Conservation (phyloP, 2,888 invertebrate species). For the Julus scandinavius region DNA sequence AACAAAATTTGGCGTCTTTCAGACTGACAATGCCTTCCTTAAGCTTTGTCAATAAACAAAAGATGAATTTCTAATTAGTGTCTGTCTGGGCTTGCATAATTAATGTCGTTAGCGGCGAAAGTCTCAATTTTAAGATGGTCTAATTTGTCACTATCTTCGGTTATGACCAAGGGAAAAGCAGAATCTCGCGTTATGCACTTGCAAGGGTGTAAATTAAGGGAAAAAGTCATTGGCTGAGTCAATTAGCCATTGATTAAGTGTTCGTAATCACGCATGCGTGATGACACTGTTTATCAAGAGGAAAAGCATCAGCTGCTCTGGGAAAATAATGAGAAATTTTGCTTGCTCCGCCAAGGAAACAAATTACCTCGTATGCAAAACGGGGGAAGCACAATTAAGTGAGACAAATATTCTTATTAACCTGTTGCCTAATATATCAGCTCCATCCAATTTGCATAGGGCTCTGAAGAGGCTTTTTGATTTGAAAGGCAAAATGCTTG, state of each 20-base stretch:
- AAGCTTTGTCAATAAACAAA: conserved; percentile 8
- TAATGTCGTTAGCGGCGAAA: neutral
- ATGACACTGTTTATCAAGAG: neutral
- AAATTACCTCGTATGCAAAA: neutral
- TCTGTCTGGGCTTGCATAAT: neutral
- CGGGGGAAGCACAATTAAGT: neutral
- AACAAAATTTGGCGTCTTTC: neutral
- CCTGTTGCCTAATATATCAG: conserved; percentile 1
- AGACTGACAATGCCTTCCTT: neutral
- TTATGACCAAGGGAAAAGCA: neutral
- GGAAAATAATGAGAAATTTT: neutral
- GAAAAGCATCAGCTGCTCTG: neutral
- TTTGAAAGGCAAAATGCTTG: neutral
- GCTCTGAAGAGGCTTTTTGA: neutral
- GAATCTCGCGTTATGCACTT: too few species aligned
- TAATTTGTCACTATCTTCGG: neutral
- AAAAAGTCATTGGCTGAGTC: neutral
- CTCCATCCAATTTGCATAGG: neutral
- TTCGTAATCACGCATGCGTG: neutral
- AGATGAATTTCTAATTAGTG: conserved; percentile 27
- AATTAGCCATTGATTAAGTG: conserved; percentile 27
- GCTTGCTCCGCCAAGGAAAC: neutral
- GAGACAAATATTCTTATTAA: conserved; percentile 27
- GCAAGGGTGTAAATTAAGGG: neutral
- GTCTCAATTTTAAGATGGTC: neutral